These are phyloP conservation scores for Pristis pectinata DNA, from an alignment of 2,797 vertebrate genomes.

Conservation along the genomic window DNA sequence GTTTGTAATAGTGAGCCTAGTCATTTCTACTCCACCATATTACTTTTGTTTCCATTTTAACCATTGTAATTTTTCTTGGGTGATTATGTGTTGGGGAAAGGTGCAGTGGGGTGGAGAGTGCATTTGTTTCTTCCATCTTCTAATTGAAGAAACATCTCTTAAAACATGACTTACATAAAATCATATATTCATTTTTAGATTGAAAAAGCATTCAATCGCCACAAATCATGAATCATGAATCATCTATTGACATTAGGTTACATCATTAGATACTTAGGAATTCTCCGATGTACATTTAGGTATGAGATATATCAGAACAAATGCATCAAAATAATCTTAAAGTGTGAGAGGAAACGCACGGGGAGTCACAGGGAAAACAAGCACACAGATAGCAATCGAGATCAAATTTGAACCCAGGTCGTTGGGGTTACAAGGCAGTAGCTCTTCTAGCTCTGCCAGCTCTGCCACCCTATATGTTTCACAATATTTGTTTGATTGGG, in stretches of 20 bases:
- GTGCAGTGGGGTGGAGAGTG: neutral
- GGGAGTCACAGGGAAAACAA: no score
- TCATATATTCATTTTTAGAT: no score
- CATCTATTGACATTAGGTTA: neutral
- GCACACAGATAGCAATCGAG: no score
- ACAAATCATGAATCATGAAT: neutral
- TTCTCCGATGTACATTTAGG: neutral
- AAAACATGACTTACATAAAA: neutral
- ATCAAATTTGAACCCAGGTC: no score
- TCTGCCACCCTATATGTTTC: no score
- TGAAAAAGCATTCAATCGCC: neutral
- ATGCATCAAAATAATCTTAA: neutral
- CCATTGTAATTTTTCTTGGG: neutral
- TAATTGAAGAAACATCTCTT: neutral
- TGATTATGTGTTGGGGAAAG: neutral
- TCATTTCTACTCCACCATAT: neutral
- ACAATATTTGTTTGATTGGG: neutral
- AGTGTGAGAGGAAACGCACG: neutral
- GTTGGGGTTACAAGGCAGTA: no score
- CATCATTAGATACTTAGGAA: neutral
- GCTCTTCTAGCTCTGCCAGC: no score
- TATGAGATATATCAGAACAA: neutral
- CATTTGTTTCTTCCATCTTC: neutral
- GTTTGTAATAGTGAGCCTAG: neutral
- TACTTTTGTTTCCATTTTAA: neutral